Evolutionary conservation across 2,113 vertebrate genomes (phyloP).

Genomic region (Cynopterus brachyotis): DNA sequence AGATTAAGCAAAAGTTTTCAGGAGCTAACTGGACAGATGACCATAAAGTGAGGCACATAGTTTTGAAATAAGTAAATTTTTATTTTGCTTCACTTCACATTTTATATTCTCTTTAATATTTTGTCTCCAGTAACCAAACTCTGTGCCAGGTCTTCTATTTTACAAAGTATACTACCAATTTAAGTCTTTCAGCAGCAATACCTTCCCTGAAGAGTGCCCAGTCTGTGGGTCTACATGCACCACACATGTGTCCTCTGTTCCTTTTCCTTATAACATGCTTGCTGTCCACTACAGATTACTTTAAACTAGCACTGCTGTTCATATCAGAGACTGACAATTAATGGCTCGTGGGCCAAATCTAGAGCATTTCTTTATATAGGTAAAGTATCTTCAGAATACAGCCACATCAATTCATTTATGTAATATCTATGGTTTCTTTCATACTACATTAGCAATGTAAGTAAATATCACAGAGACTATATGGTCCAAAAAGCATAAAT

Average conservation of each 20-base stretch:
- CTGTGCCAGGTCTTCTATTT: background rate
- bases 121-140: background rate
- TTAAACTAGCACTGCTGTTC: background rate
- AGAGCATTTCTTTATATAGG: background rate
- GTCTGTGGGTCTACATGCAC: rapidly evolving
- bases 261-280: background rate
- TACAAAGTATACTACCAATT: background rate
- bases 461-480: background rate
- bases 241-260: background rate
- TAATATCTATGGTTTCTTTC: background rate
- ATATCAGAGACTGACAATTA: no score
- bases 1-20: background rate
- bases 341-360: background rate
- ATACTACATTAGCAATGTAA: background rate
- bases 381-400: background rate
- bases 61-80: background rate
- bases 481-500: background rate
- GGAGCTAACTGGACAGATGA: background rate
- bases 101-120: background rate
- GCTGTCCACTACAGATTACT: background rate
- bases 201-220: background rate
- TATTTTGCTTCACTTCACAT: background rate
- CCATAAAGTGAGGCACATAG: background rate
- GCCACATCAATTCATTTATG: background rate
- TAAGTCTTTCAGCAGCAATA: background rate